Evolutionary conservation across 2,888 invertebrate species (phyloP).

Genomic region (Ornithoptera priamus): DNA sequence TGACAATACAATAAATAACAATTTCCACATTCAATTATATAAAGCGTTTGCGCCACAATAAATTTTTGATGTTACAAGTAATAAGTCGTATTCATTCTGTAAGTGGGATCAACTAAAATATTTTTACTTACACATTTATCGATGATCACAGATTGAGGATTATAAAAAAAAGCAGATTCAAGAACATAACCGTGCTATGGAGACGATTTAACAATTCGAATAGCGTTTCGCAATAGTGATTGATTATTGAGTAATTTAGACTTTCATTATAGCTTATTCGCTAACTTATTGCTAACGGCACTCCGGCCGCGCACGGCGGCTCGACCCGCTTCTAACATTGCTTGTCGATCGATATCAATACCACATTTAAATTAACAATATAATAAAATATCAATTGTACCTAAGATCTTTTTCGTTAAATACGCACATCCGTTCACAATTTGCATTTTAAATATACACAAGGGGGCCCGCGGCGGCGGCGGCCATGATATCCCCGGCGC

Average conservation of each 20-base stretch:
- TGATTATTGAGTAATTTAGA: constrained; percentile 79
- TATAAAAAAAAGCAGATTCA: constrained; percentile 77
- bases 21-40: constrained; percentile 69
- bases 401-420: constrained; percentile 78
- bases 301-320: constrained; percentile 65
- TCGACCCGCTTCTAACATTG: constrained; percentile 68
- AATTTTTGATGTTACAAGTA: constrained; percentile 53
- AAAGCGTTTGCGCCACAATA: constrained; percentile 66
- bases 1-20: constrained; percentile 78
- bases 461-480: constrained; percentile 42
- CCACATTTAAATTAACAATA: constrained; percentile 79
- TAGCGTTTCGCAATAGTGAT: constrained; percentile 70
- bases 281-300: constrained; percentile 77
- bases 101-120: constrained; percentile 67
- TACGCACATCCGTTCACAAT: constrained; percentile 68
- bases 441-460: constrained; percentile 67
- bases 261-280: constrained; percentile 74
- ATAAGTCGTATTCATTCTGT: constrained; percentile 57
- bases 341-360: constrained; percentile 76
- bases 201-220: constrained; percentile 75
- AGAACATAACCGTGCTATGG: constrained; percentile 77
- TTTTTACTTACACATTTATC: constrained; percentile 75
- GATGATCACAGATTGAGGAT: constrained; percentile 80
- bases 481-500: constrained; percentile 48
- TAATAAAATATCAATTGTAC: constrained; percentile 80